phyloP scores from a whole-genome alignment of 2,113 vertebrate species.

The Myotis davidii region DNA sequence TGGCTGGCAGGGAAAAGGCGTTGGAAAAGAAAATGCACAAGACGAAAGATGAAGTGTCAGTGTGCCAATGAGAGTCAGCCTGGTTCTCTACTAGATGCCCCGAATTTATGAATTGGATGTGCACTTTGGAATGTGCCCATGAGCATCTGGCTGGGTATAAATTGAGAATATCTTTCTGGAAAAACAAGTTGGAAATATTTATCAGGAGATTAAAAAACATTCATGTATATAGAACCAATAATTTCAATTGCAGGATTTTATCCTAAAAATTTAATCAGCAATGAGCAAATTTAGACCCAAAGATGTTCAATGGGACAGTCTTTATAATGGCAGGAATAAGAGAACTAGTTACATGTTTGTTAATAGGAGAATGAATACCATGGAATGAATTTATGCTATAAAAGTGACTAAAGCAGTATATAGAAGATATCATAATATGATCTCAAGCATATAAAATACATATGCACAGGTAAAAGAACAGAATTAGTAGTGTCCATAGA shows the following conservation, averaged over 20 bases:
- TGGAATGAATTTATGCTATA: slow-evolving; percentile 55
- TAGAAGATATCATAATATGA: slow-evolving; percentile 44
- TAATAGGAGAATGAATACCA: slow-evolving; percentile 19
- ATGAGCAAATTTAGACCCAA: slow-evolving; percentile 38
- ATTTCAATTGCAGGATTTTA: slow-evolving; percentile 27
- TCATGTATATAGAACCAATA: slow-evolving; percentile 14
- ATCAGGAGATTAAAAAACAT: slow-evolving; percentile 34
- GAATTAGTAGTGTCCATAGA: slow-evolving; percentile 4
- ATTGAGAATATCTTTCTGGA: slow-evolving; percentile 46
- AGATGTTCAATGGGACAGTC: slow-evolving; percentile 4
- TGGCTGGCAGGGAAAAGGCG: not conserved
- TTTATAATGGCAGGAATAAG: slow-evolving; percentile 47
- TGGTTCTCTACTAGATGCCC: not conserved
- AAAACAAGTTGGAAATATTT: slow-evolving; percentile 56
- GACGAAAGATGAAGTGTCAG: not conserved
- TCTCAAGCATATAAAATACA: not conserved
- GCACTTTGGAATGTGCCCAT: not conserved
- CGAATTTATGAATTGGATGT: not conserved
- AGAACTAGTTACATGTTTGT: slow-evolving; percentile 49
- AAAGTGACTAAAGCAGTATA: slow-evolving; percentile 40
- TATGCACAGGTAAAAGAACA: not conserved
- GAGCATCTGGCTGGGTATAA: not conserved
- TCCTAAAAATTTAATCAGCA: slow-evolving; percentile 42
- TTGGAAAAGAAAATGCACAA: not conserved
- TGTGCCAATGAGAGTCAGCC: not conserved